These are phyloP conservation scores for Paradisaea rubra DNA, from an alignment of 2,113 vertebrate genomes.

Conservation along the genomic window DNA sequence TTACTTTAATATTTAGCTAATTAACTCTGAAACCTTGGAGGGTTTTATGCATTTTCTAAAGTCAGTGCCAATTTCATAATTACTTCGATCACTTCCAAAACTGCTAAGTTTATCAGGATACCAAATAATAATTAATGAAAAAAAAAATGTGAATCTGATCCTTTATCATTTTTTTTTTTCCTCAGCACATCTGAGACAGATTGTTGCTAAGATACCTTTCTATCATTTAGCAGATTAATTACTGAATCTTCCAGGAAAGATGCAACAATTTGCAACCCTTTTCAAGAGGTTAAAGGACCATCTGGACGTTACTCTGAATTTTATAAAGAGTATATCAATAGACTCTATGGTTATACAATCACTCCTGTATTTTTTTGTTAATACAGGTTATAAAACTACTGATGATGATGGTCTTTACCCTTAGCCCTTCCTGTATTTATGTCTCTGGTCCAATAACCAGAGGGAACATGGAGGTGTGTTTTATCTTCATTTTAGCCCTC, in stretches of 20 bases:
- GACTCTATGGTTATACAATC: background rate
- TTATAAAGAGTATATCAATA: background rate
- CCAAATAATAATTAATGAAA: background rate
- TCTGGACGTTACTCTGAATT: background rate
- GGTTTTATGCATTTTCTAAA: background rate
- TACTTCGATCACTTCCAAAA: background rate
- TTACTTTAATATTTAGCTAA: background rate
- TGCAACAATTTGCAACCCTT: background rate
- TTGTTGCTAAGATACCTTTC: background rate
- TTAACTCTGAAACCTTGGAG: conserved; percentile 4
- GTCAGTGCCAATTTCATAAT: background rate
- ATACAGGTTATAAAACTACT: conserved; percentile 35
- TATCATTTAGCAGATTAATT: background rate
- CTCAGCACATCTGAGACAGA: background rate
- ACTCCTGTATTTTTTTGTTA: conserved; percentile 24
- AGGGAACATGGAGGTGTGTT: conserved; percentile 45
- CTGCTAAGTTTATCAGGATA: background rate
- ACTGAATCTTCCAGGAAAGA: background rate
- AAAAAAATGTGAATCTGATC: background rate
- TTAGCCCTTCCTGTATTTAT: conserved; percentile 64
- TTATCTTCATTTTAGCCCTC: conserved; percentile 66
- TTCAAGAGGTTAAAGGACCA: conserved; percentile 7
- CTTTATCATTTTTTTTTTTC: background rate
- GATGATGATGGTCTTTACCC: conserved; percentile 58
- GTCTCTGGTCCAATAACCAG: conserved; percentile 54